Base-by-base conservation (phyloP, 2,888 invertebrate species). In the Caenorhabditis sp. region DNA sequence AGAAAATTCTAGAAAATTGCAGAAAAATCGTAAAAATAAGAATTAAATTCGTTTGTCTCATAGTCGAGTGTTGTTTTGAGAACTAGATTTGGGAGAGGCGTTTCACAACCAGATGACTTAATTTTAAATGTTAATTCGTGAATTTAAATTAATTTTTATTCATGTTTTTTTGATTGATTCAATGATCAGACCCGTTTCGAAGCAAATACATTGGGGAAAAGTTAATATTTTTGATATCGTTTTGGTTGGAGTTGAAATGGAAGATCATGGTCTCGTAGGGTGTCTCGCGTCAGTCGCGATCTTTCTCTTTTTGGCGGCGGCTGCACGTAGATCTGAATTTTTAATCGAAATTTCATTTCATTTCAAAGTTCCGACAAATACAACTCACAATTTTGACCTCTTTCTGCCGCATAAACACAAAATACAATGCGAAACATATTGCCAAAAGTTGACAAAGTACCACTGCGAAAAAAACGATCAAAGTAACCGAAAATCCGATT, bases 391-490 rank as follows among this genome's bases (percentile, higher is more conserved):
- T 63, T 62, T 75, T 59, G 11, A 81, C 61, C 52, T 81, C 65
- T 17, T 75, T 72, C 27, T 68, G 26, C 9, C 70, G 27, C 52
- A 61, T 68, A 39, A 82, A 82, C 1, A 80, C 78, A 37, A 79
- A 66, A 68, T 80, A 82, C 26, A 82, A 20, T 0, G 78, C 43
- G 22, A 80, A 68, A 39, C 62, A 73, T n/a, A 82, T 76, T 1
- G 76, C 65, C 2, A 74, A 30, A 11, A 82, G 15, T 65, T 82
- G 84, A 13, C 78, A 81, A 0, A 88, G 30, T 7, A 88, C 77
- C 4, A 88, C 88, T 24, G 82, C 80, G 8, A 72, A 71, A 58
- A 86, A 88, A n/a, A 88, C 81, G n/a, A 87, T 83, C 13, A 86
- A 50, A 2, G 88, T 81, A 15, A 86, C 84, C 2, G 86, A 82